Evolutionary conservation across 1,140 invertebrate species (phyloP).

Genomic region (Drosophila arawakana): DNA sequence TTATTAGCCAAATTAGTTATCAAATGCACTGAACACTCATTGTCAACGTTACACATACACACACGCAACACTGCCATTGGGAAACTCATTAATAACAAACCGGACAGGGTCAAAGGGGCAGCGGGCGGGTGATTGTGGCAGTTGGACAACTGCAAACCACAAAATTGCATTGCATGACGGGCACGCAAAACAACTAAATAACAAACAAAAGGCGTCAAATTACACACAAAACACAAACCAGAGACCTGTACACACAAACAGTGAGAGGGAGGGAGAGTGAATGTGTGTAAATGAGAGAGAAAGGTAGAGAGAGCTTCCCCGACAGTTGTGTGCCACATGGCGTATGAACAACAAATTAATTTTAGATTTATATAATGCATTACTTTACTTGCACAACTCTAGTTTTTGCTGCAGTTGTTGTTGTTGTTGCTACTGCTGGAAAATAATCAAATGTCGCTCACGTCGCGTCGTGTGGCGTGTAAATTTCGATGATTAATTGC

Average conservation of each 20-base stretch:
- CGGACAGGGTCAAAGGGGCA: neutral
- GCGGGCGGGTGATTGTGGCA: neutral
- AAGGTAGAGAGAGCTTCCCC: neutral
- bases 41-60: conserved; percentile 28
- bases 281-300: conserved; percentile 11
- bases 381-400: conserved; percentile 22
- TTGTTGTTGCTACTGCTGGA: conserved; percentile 32
- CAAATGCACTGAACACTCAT: conserved; percentile 41
- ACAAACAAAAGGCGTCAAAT: conserved; percentile 82
- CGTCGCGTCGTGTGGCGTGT: conserved; percentile 51
- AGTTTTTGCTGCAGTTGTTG: conserved; percentile 32
- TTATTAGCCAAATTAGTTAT: conserved; percentile 67
- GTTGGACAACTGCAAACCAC: conserved; percentile 60
- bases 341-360: conserved; percentile 73
- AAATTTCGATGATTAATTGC: conserved; percentile 77
- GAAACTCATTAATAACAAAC: conserved; percentile 77
- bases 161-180: conserved; percentile 82
- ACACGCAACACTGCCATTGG: conserved; percentile 19
- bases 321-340: conserved; percentile 37
- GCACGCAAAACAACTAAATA: conserved; percentile 78
- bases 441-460: conserved; percentile 76
- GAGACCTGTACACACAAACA: conserved; percentile 7
- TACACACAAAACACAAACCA: conserved; percentile 65
- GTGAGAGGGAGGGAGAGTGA: conserved; percentile 17
- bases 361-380: conserved; percentile 67